These are phyloP conservation scores for Amphimedon queenslandica DNA, from an alignment of 37 sponge, comb jelly and placozoan species.

Conservation along the genomic window DNA sequence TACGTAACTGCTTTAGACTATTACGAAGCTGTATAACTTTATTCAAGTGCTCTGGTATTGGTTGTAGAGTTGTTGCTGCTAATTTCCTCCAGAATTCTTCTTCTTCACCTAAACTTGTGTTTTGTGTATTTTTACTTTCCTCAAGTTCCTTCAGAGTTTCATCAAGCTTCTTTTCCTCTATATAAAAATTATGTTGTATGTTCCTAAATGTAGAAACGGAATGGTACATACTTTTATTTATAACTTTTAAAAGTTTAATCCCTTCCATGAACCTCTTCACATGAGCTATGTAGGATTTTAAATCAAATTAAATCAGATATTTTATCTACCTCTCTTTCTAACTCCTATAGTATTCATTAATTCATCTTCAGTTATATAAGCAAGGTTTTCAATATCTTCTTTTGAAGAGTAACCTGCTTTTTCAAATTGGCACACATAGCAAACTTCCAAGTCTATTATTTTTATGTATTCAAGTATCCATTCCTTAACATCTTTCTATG, in stretches of 20 bases:
- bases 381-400: constrained; percentile 63
- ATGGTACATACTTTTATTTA: not conserved
- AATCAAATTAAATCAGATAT: too few species aligned
- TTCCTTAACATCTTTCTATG: constrained; percentile 32
- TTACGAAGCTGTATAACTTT: constrained; percentile 32
- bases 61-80: constrained; percentile 19
- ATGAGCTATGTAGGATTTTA: not conserved
- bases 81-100: constrained; percentile 54
- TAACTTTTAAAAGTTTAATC: not conserved
- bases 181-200: not conserved
- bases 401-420: constrained; percentile 45
- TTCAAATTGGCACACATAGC: constrained; percentile 42
- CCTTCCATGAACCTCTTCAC: not conserved
- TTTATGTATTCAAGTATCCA: constrained; percentile 39
- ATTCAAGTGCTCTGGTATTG: constrained; percentile 25
- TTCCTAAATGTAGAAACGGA: not conserved
- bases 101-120: not conserved
- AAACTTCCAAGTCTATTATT: constrained; percentile 15
- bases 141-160: constrained; percentile 29
- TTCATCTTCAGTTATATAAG: constrained; percentile 34
- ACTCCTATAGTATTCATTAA: constrained; percentile 58
- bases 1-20: constrained; percentile 39
- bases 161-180: constrained; percentile 45
- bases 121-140: not conserved
- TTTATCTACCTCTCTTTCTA: constrained; percentile 56